phyloP scores from a whole-genome alignment of 2,113 vertebrate genomes.

The Cebidichthys violaceus region DNA sequence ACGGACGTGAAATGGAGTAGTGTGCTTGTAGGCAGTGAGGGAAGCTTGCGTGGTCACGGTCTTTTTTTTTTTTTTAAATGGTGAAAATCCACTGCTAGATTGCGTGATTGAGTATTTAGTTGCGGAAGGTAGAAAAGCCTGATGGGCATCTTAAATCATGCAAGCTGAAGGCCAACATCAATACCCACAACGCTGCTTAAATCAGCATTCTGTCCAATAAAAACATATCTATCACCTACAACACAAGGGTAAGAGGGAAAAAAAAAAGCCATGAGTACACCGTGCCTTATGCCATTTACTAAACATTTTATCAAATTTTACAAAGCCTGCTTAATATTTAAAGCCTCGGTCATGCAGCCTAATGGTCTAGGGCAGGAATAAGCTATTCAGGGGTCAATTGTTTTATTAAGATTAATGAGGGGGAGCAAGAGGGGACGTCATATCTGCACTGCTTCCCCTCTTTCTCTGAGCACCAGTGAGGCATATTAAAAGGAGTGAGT shows the following conservation, averaged over 20 bases:
- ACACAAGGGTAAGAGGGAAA: constrained; percentile 47
- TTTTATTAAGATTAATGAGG: constrained; percentile 86
- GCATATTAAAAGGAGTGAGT: constrained; percentile 78
- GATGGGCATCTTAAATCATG: constrained; percentile 75
- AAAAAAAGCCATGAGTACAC: constrained; percentile 52
- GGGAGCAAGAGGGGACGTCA: constrained; percentile 79
- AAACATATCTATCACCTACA: constrained; percentile 81
- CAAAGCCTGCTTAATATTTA: constrained; percentile 85
- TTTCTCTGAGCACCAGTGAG: constrained; percentile 68
- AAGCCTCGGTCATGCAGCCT: constrained; percentile 78
- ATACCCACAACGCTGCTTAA: constrained; percentile 70
- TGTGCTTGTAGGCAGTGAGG: constrained; percentile 6
- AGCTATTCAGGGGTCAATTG: constrained; percentile 84
- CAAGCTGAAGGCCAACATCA: constrained; percentile 67
- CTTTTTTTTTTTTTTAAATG: constrained; percentile 53
- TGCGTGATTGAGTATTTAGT: constrained; percentile 33
- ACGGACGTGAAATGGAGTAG: constrained; percentile 16
- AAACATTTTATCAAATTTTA: constrained; percentile 84
- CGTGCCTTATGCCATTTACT: constrained; percentile 75
- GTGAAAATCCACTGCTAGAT: constrained; percentile 26
- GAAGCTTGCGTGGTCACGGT: constrained; percentile 4
- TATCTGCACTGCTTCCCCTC: constrained; percentile 74
- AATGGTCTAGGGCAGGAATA: constrained; percentile 80
- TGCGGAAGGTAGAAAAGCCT: constrained; percentile 50
- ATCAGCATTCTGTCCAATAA: constrained; percentile 76